Conservation (phyloP, 1,140 invertebrate species). For the Scylla paramamosain region DNA sequence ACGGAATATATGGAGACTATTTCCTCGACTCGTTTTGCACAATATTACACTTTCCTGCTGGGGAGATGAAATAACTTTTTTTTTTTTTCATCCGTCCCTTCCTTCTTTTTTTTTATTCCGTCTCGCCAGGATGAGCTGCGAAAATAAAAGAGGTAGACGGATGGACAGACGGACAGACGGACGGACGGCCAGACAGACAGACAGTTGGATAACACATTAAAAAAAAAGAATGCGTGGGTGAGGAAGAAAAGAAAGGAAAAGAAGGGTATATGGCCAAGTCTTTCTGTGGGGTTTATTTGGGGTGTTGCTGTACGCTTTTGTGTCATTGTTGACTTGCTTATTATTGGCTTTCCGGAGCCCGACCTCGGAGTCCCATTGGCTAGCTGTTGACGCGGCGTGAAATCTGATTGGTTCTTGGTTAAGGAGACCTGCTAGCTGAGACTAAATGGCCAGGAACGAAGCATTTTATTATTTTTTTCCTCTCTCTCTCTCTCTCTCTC, state of each 20-base stretch:
- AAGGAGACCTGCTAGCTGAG: neutral
- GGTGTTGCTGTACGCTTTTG: neutral
- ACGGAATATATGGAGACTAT: neutral
- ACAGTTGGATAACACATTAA: neutral
- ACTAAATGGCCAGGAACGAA: constrained; percentile 18
- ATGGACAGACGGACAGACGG: neutral
- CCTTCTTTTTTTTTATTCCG: constrained; percentile 27
- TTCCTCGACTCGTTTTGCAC: neutral
- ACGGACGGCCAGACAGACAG: neutral
- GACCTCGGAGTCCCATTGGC: neutral
- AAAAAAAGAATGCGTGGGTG: neutral
- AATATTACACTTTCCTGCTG: neutral
- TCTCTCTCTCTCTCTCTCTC: neutral
- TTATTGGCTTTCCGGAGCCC: constrained; percentile 25
- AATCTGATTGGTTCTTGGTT: constrained; percentile 24
- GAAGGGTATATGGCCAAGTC: neutral
- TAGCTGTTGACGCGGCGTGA: neutral
- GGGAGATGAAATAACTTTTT: neutral
- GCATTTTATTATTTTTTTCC: neutral
- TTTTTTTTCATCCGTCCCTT: neutral
- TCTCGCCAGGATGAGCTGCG: constrained; percentile 11
- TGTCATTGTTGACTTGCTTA: neutral
- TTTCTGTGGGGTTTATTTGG: neutral
- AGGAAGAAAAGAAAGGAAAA: neutral
- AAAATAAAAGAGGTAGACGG: constrained; percentile 1